These are phyloP conservation scores for Alcedo quadribrachys DNA, from an alignment of 2,797 vertebrate species.

Conservation along the genomic window DNA sequence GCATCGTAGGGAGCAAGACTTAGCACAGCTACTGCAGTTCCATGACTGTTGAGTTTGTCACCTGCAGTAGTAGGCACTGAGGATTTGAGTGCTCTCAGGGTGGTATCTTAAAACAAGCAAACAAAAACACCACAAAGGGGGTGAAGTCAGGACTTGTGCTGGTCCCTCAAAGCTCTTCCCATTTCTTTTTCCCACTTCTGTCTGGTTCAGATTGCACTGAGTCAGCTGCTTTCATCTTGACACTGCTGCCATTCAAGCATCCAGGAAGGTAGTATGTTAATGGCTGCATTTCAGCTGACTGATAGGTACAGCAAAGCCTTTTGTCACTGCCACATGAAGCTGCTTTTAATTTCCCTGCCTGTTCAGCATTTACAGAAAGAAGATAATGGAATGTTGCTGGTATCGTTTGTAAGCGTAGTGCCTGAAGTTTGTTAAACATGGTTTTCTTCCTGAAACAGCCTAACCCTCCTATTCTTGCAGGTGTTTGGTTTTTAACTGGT, in stretches of 20 bases:
- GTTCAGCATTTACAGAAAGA: not conserved
- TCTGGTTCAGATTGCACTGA: conserved; percentile 16
- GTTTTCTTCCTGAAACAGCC: not conserved
- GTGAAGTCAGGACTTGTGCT: not conserved
- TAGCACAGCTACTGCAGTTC: not conserved
- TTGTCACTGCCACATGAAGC: not conserved
- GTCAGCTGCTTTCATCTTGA: conserved; percentile 46
- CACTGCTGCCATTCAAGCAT: conserved; percentile 30
- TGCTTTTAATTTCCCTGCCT: conserved; percentile 22
- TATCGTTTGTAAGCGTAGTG: not conserved
- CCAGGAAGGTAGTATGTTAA: not conserved
- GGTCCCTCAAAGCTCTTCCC: conserved; percentile 12
- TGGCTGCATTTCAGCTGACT: conserved; percentile 9
- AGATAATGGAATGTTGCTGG: not conserved
- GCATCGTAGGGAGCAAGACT: not conserved
- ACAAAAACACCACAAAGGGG: not conserved
- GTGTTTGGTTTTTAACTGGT: not conserved
- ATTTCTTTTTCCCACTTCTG: conserved; percentile 18
- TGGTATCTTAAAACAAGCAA: not conserved
- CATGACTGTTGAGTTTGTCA: not conserved
- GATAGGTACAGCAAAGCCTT: conserved; percentile 31
- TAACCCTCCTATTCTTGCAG: not conserved
- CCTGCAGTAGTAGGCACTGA: not conserved
- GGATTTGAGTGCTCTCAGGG: not conserved
- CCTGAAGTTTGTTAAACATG: not conserved